Evolutionary conservation across 1,140 invertebrate species (phyloP), one percentile per base, ranked within the genome.

Genomic region (Bombus sibiricus): DNA sequence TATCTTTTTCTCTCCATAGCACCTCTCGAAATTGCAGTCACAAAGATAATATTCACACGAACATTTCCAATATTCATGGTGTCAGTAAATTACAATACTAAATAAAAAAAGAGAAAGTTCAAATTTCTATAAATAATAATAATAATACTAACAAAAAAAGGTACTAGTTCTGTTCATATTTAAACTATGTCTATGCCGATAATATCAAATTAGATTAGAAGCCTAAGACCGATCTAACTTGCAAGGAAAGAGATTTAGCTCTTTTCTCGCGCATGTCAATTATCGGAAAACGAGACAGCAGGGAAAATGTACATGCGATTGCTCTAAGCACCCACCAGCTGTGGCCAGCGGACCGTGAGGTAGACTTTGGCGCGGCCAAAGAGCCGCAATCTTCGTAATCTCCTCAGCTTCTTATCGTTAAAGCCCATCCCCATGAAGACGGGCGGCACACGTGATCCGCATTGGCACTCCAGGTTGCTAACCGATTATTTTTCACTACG

Each of bases 291-390:
- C 53, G 39, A 39, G 83, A 47, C 66, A 62, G 53, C 39, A 32
- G 13, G 34, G 39, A 73, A 85, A 85, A 80, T 85, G 83, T 72
- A 80, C 83, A 85, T 81, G 84, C 71, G 79, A 85, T 69, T 74
- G 76, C 43, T 64, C 53, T 75, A 74, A 76, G 68, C 85, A 93
- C 91, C 89, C 95, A 96, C 96, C 96, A 96, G 93, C 93, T 96
- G 96, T 66, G 96, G 96, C 96, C 96, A 96, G 90, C 96, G 95
- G 69, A 96, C 96, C 83, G 96, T 96, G 68, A 96, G 95, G 93
- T 96, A 96, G 88, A 96, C 96, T 92, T 96, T 96, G 85, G 96
- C 96, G 91, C 96, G 94, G 93, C 96, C 96, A 92, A 96, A 96
- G 90, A 96, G 96, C 92, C 96, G 95, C 92, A 96, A 96, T 92